A percentile compares a stretch with the other conserved stretches of the same genome.
These are phyloP conservation scores for Tragelaphus scriptus DNA, from an alignment of 2,113 vertebrate genomes.

Conservation along the genomic window DNA sequence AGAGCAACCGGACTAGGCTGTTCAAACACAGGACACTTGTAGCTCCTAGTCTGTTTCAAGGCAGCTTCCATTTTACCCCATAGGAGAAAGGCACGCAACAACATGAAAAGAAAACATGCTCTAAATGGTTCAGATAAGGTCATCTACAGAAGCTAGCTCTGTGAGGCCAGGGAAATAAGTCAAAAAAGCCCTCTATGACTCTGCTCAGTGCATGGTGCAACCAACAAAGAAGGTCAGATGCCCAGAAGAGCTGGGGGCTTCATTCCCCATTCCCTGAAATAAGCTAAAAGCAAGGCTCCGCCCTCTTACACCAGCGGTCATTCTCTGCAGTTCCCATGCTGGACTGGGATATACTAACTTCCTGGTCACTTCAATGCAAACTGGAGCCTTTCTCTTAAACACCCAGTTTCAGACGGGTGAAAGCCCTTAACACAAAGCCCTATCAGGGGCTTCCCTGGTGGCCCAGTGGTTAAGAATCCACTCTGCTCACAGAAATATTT, in stretches of 20 bases:
- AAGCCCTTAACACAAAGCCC: background rate
- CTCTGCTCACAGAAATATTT: background rate
- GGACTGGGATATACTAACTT: background rate
- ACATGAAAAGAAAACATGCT: slow-evolving; percentile 26
- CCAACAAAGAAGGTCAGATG: background rate
- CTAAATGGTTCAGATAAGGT: background rate
- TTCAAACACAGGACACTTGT: background rate
- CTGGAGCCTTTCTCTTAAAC: background rate
- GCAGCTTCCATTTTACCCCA: slow-evolving; percentile 8
- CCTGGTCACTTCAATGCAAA: background rate
- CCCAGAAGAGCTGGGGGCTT: background rate
- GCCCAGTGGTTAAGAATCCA: background rate
- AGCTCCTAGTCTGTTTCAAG: background rate
- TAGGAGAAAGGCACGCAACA: background rate
- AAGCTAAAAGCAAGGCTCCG: background rate
- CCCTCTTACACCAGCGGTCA: background rate
- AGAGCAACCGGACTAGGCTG: background rate
- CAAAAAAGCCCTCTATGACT: background rate
- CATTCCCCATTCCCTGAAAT: background rate
- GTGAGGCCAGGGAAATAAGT: background rate
- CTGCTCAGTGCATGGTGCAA: background rate
- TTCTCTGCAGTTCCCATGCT: background rate
- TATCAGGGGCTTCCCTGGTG: background rate
- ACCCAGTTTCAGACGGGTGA: background rate
- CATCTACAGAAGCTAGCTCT: slow-evolving; percentile 11